phyloP scores from a whole-genome alignment of 2,797 vertebrate genomes.

The Mus caroli region DNA sequence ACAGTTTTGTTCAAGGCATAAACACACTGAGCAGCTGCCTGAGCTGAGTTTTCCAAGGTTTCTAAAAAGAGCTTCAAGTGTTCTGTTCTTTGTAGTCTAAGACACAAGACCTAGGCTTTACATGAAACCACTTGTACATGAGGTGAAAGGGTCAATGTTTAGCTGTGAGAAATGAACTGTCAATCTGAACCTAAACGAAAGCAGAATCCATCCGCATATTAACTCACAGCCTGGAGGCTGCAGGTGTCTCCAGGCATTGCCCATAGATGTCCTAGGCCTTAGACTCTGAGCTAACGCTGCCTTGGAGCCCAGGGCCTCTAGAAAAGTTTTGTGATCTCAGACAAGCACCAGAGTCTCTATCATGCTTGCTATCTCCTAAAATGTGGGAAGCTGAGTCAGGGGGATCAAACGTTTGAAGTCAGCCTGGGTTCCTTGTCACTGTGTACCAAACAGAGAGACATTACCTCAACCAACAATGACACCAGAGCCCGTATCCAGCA shows the following conservation, averaged over 20 bases:
- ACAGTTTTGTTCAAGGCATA: background rate
- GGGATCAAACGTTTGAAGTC: background rate
- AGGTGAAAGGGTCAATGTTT: background rate
- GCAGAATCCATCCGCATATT: too few species aligned
- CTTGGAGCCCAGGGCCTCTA: too few species aligned
- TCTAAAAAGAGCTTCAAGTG: background rate
- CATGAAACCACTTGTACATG: background rate
- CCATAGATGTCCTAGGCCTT: too few species aligned
- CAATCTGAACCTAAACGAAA: background rate
- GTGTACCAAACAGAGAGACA: background rate
- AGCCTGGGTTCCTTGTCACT: background rate
- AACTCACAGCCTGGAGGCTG: background rate
- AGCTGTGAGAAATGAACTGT: background rate
- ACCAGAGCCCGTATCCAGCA: background rate
- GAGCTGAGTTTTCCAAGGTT: background rate
- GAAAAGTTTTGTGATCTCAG: background rate
- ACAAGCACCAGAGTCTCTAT: background rate
- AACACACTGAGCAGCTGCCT: background rate
- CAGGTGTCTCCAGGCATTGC: accelerated
- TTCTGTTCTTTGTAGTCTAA: background rate
- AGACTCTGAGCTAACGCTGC: background rate
- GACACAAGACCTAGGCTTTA: background rate
- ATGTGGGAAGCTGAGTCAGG: background rate
- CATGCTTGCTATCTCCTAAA: background rate
- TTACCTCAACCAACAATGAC: background rate